phyloP scores from a whole-genome alignment of 2,888 invertebrate species.

The Temnothorax rugatulus region DNA sequence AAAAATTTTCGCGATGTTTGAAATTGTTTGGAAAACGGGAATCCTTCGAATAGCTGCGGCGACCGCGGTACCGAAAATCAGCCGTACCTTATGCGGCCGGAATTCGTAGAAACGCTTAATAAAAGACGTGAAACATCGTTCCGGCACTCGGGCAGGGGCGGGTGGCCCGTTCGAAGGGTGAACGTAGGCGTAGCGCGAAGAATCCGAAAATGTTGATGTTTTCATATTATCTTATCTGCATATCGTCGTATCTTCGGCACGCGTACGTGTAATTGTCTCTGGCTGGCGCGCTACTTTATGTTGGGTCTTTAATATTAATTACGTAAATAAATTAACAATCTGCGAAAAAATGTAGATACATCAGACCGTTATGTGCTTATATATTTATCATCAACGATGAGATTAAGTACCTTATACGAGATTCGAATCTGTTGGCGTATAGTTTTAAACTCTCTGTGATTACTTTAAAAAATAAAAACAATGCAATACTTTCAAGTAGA shows the following conservation, averaged over 20 bases:
- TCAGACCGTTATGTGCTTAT: neutral
- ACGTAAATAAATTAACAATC: neutral
- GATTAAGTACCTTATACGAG: neutral
- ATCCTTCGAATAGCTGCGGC: conserved; percentile 14
- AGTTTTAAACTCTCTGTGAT: neutral
- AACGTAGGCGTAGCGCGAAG: conserved; percentile 64
- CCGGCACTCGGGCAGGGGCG: conserved; percentile 55
- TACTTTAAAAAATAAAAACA: neutral
- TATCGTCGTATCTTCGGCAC: neutral
- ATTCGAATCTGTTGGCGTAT: neutral
- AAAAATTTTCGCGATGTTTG: conserved; percentile 6
- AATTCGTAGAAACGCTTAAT: conserved; percentile 71
- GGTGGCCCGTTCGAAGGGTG: conserved; percentile 9
- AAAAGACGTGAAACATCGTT: conserved; percentile 74
- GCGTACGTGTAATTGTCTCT: neutral
- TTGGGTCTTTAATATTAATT: neutral
- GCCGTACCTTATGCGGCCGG: conserved; percentile 41
- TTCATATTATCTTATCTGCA: neutral
- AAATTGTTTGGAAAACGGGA: conserved; percentile 23
- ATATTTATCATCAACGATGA: neutral
- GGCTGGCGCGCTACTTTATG: neutral
- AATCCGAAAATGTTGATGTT: conserved; percentile 53
- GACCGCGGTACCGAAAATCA: neutral
- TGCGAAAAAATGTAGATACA: neutral
- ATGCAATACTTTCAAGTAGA: neutral